A percentile compares a stretch with the other conserved stretches of the same genome.
Evolutionary conservation across 2,888 invertebrate species (phyloP).

Genomic region (Myopa testacea): DNA sequence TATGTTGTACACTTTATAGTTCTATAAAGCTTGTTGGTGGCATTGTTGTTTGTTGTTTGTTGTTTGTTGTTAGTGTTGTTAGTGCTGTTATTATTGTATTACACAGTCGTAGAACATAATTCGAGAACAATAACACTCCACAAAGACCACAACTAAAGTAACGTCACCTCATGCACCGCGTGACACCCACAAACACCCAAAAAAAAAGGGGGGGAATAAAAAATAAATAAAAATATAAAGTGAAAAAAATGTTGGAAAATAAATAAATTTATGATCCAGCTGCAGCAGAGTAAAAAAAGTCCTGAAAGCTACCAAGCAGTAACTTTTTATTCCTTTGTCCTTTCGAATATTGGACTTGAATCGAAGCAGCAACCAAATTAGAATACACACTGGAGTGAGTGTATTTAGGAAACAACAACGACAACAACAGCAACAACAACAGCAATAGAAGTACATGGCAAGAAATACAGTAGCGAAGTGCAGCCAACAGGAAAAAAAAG

Average conservation of each 20-base stretch:
- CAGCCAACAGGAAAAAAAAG: no score
- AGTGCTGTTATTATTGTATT: constrained; percentile 26
- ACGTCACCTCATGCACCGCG: neutral
- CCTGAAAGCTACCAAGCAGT: neutral
- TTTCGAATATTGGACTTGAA: constrained; percentile 27
- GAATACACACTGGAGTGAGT: constrained; percentile 14
- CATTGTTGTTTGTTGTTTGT: neutral
- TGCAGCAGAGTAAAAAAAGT: neutral
- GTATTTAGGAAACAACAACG: neutral
- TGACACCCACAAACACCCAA: neutral
- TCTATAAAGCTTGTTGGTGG: neutral
- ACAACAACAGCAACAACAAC: neutral
- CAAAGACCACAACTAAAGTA: neutral
- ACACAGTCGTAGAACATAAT: constrained; percentile 31
- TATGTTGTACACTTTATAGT: neutral
- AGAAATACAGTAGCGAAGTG: no score
- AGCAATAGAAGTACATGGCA: neutral
- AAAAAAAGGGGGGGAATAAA: neutral
- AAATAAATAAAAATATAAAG: neutral
- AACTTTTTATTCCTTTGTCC: constrained; percentile 25
- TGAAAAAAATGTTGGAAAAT: neutral
- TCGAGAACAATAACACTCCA: constrained; percentile 36
- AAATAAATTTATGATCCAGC: constrained; percentile 3
- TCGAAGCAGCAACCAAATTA: constrained; percentile 24
- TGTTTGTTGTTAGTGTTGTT: neutral